These are phyloP conservation scores for Dicaeum eximium DNA, from an alignment of 2,113 vertebrate genomes.

Conservation along the genomic window DNA sequence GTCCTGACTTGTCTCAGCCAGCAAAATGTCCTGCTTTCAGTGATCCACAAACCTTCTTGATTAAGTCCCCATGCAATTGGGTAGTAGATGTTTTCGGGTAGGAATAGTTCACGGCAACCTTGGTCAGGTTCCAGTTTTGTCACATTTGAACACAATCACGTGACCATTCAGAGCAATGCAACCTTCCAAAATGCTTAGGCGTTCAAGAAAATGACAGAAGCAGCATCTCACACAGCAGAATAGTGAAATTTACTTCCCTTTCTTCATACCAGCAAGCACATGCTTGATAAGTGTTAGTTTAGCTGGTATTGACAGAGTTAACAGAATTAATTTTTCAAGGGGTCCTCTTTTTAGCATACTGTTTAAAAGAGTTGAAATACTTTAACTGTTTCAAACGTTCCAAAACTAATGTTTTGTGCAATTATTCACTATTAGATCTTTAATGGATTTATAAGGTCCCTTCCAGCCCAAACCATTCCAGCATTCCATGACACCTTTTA, in stretches of 20 bases:
- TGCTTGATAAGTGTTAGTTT: not conserved
- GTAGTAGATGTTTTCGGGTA: not conserved
- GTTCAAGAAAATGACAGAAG: not conserved
- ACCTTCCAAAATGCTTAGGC: not conserved
- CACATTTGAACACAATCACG: fast-evolving
- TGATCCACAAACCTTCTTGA: not conserved
- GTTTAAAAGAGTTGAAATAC: not conserved
- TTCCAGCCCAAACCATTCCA: not conserved
- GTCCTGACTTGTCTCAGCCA: not conserved
- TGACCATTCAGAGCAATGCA: not conserved
- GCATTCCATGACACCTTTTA: not conserved
- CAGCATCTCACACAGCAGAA: not conserved
- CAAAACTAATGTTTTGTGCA: not conserved
- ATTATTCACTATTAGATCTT: not conserved
- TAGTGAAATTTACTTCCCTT: not conserved
- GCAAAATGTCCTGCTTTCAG: not conserved
- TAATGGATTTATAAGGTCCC: not conserved
- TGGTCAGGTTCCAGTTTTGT: not conserved
- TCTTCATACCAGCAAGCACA: not conserved
- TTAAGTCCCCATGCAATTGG: fast-evolving
- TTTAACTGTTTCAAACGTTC: not conserved
- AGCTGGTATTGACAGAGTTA: not conserved
- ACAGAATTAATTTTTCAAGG: not conserved
- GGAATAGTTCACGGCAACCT: not conserved
- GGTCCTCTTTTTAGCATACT: not conserved